Base-by-base conservation (phyloP, 2,888 invertebrate species). In the Trilocha varians region DNA sequence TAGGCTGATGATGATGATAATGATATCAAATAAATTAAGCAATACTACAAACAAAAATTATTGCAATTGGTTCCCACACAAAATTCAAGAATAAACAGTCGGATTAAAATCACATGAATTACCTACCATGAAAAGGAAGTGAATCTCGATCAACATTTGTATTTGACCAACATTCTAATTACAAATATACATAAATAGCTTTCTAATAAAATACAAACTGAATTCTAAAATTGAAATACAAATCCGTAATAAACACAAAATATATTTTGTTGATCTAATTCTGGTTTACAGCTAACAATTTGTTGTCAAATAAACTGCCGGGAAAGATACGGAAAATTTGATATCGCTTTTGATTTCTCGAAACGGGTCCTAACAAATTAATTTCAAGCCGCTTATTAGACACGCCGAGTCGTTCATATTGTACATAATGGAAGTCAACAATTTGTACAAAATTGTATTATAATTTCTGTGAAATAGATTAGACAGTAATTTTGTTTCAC, bases 321-420 rank as follows among this genome's bases (percentile, higher is more conserved):
- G n/a, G n/a, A n/a, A n/a, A 46, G 43, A 47, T 43, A 46, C 39
- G 38, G 40, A 47, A 52, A 54, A 52, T 53, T 47, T 44, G 47
- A 57, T 55, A 50, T 47, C 41, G 48, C 49, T 49, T 57, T 55
- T 53, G 53, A 59, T 62, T 57, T 59, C 44, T 49, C 41, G 47
- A 36, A 44, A 42, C 25, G 40, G 41, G 44, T 46, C 16, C 5
- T 11, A 36, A 40, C 34, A 57, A 56, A 54, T 60, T 55, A 55
- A 52, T 60, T 54, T 52, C 14, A 25, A 37, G 33, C 18, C 51
- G 44, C 49, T 52, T 55, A 53, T 52, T 53, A 53, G 44, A 18
- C 15, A 37, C 38, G 40, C 32, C 18, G 48, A 48, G 42, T 53
- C 38, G 40, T 47, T 38, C 38, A 40, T 41, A 50, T 46, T 50